Percentiles rank a stretch among this genome's conserved stretches.
Conservation (phyloP, 2,797 vertebrate species). For the Micromesistius poutassou region DNA sequence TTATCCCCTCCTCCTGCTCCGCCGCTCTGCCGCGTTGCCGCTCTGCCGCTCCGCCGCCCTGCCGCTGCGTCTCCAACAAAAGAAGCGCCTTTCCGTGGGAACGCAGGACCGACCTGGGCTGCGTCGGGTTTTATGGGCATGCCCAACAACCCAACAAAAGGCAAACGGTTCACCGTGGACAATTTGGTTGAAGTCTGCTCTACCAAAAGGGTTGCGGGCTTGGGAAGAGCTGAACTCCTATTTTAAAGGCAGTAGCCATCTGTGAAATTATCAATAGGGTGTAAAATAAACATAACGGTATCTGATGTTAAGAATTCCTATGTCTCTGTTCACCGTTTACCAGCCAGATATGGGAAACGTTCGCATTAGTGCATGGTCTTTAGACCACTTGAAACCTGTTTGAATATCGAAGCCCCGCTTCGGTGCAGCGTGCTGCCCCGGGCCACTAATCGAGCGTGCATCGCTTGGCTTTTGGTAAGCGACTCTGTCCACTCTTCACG, state of each 20-base stretch:
- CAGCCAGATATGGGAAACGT: background rate
- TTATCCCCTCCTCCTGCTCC: conserved; percentile 43
- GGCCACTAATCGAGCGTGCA: background rate
- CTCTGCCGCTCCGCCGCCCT: conserved; percentile 10
- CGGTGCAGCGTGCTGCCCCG: background rate
- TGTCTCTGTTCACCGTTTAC: background rate
- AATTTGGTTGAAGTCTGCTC: background rate
- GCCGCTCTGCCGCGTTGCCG: background rate
- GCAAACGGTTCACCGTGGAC: conserved; percentile 7
- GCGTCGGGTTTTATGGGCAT: conserved; percentile 3
- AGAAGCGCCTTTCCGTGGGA: conserved; percentile 59
- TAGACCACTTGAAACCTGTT: background rate
- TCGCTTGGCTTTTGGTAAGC: background rate
- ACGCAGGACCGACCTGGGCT: conserved; percentile 7
- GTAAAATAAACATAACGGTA: background rate
- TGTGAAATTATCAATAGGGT: background rate
- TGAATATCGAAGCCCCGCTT: background rate
- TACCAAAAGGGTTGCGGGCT: background rate
- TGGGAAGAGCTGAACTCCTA: background rate
- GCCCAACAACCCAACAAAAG: conserved; percentile 60
- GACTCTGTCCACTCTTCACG: background rate
- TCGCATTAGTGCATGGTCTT: background rate
- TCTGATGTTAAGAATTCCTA: background rate
- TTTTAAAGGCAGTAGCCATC: background rate
- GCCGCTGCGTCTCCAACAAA: conserved; percentile 60